Evolutionary conservation across 1,140 invertebrate genomes (phyloP).

Genomic region (Anastrepha obliqua): DNA sequence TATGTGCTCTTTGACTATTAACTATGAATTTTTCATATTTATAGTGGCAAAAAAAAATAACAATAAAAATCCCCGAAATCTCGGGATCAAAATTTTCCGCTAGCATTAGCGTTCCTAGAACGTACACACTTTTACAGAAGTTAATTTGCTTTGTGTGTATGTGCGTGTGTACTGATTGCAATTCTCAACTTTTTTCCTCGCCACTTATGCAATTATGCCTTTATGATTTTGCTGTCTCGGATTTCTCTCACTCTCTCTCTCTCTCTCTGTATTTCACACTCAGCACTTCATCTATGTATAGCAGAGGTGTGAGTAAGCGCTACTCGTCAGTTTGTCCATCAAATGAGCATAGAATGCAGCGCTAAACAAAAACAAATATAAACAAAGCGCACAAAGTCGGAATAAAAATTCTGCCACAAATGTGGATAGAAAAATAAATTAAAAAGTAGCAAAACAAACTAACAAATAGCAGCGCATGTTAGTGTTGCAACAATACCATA

Average conservation of each 20-base stretch:
- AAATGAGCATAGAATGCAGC: background rate
- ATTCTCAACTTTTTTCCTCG: constrained; percentile 47
- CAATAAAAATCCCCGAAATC: too few species aligned
- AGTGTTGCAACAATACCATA: background rate
- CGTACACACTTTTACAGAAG: too few species aligned
- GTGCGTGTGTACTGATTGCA: constrained; percentile 20
- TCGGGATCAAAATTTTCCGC: too few species aligned
- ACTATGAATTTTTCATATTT: too few species aligned
- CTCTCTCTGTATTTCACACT: too few species aligned
- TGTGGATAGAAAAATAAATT: background rate
- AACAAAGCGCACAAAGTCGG: background rate
- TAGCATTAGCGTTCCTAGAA: too few species aligned
- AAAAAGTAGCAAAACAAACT: background rate
- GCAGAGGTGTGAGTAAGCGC: background rate
- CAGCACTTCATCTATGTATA: background rate
- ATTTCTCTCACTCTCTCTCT: background rate
- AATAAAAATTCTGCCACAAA: constrained; percentile 4
- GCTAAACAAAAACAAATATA: constrained; percentile 20
- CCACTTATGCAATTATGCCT: constrained; percentile 53
- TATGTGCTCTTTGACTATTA: too few species aligned
- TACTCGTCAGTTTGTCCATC: too few species aligned
- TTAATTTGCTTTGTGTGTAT: too few species aligned
- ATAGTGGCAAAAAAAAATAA: too few species aligned
- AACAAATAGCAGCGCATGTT: background rate
- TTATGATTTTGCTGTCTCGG: constrained; percentile 22